Evolutionary conservation across 1,140 invertebrate genomes (phyloP), one percentile per base, ranked within the genome.

Genomic region (Rhopalosiphum padi): DNA sequence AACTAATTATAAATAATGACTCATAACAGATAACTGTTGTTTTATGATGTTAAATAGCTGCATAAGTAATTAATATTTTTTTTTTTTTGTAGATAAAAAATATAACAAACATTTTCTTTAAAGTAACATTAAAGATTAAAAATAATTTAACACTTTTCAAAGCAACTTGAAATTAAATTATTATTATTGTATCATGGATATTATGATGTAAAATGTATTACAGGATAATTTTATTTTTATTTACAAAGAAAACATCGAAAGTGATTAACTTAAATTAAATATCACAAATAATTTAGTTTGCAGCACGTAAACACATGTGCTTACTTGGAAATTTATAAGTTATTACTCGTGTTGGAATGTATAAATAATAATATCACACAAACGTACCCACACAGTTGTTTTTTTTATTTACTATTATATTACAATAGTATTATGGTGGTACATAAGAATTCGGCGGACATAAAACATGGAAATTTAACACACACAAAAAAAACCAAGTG

Each of bases 1-100:
- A 77, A 18, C 60, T n/a, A 77, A 77, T n/a, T 77, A 77, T n/a
- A 77, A 77, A 77, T 77, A 77, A 77, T 77, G 30, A 77, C 60
- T 18, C 15, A 77, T n/a, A 77, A n/a, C 18, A 77, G 60, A 77
- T 77, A 77, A 77, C 30, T n/a, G 4, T 77, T n/a, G 30, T 77
- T 11, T 77, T 77, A 77, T n/a, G 60, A 35, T n/a, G 18, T 77
- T n/a, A 22, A 77, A n/a, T n/a, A 77, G 55, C 30, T 60, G 55
- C 60, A 77, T 77, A 18, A 77, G 15, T 77, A 77, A 77, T 35
- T 77, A 77, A n/a, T 77, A 35, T 5, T 25, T 30, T 68, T 9
- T 18, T n/a, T n/a, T 6, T 6, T 18, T n/a, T 18, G 30, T 77
- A 77, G 60, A 77, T 77, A 77, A 77, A 68, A n/a, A 77, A 15